phyloP scores from a whole-genome alignment of 2,113 vertebrate species.

The Silurus glanis region DNA sequence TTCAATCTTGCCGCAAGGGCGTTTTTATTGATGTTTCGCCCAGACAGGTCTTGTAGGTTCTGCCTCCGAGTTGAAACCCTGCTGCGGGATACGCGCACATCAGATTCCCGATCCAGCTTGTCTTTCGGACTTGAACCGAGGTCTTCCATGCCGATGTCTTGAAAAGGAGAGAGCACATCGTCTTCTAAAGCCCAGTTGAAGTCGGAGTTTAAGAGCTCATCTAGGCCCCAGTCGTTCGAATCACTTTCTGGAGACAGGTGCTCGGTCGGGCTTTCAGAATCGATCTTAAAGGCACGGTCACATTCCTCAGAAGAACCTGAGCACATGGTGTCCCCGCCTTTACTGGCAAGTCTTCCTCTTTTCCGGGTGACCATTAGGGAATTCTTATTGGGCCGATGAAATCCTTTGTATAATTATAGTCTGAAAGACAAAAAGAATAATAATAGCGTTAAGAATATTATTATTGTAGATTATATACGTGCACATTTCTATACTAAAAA shows the following conservation, averaged over 20 bases:
- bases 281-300: constrained; percentile 49
- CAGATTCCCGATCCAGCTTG: constrained; percentile 29
- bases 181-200: constrained; percentile 67
- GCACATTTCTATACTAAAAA: neutral
- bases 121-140: constrained; percentile 28
- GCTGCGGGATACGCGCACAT: constrained; percentile 38
- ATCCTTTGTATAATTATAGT: neutral
- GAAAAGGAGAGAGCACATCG: constrained; percentile 49
- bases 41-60: constrained; percentile 51
- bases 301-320: constrained; percentile 33
- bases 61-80: constrained; percentile 45
- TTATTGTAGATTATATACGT: neutral
- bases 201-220: constrained; percentile 65
- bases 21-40: constrained; percentile 71
- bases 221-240: constrained; percentile 59
- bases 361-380: constrained; percentile 75
- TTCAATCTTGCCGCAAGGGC: constrained; percentile 89
- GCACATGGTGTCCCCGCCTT: constrained; percentile 27
- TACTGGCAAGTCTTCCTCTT: constrained; percentile 58
- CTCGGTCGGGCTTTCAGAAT: constrained; percentile 24
- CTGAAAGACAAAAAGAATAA: neutral
- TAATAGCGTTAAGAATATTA: neutral
- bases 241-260: constrained; percentile 53
- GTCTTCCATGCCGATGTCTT: constrained; percentile 31
- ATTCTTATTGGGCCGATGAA: neutral